phyloP scores from a whole-genome alignment of 2,888 invertebrate species.

The Caenorhabditis panamensis region DNA sequence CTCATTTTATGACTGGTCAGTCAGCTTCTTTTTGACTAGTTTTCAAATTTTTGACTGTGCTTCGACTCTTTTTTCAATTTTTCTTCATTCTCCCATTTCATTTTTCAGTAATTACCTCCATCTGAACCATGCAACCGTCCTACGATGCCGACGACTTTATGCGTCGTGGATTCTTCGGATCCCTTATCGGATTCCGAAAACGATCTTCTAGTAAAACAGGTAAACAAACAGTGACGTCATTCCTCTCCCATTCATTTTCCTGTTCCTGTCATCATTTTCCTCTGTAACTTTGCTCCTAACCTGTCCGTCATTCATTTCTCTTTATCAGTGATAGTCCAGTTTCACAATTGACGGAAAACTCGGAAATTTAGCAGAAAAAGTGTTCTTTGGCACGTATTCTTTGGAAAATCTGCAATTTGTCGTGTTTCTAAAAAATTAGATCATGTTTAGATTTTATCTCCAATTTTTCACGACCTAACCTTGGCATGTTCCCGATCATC shows the following conservation, averaged over 20 bases:
- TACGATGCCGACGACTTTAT: conserved; percentile 77
- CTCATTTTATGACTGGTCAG: too few species aligned
- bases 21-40: too few species aligned
- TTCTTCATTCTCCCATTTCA: neutral
- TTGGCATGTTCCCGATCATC: too few species aligned
- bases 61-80: neutral
- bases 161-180: conserved; percentile 74
- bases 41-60: too few species aligned
- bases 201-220: conserved; percentile 52
- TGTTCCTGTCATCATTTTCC: neutral
- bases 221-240: conserved; percentile 17
- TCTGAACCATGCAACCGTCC: conserved; percentile 70
- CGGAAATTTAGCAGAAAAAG: neutral
- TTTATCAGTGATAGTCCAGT: too few species aligned
- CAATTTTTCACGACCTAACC: too few species aligned
- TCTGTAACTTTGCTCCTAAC: too few species aligned
- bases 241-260: neutral
- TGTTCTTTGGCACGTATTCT: conserved; percentile 2
- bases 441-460: too few species aligned
- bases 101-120: conserved; percentile 32
- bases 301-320: too few species aligned
- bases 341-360: too few species aligned
- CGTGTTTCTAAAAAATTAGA: neutral
- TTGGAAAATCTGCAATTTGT: neutral
- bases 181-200: conserved; percentile 72